phyloP scores from a whole-genome alignment of 2,888 invertebrate genomes.

The Timema cristinae region DNA sequence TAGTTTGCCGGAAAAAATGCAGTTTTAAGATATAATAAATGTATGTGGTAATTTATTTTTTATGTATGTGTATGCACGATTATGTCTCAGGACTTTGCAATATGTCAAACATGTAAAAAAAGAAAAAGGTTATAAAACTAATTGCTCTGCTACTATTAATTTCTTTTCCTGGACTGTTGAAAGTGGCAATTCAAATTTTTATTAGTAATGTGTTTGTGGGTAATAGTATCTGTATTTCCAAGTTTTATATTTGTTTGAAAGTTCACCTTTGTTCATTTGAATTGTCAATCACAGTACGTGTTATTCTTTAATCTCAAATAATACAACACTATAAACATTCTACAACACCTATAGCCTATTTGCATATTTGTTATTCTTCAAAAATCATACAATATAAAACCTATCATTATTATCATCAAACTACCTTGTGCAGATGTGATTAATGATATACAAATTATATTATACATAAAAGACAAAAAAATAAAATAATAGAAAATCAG shows the following conservation, averaged over 20 bases:
- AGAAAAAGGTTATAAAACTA: not conserved
- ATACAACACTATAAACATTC: not conserved
- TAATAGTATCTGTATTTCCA: not conserved
- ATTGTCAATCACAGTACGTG: not conserved
- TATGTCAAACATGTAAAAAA: conserved; percentile 7
- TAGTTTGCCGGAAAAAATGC: conserved; percentile 6
- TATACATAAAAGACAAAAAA: conserved; percentile 22
- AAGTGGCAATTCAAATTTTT: not conserved
- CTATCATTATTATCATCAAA: not conserved
- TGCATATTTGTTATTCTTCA: conserved; percentile 19
- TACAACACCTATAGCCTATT: not conserved
- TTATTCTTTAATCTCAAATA: not conserved
- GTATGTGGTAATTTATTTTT: conserved; percentile 24
- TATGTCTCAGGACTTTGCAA: conserved; percentile 21
- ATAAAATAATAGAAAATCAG: conserved; percentile 28
- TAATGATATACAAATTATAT: not conserved
- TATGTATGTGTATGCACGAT: conserved; percentile 1
- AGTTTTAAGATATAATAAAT: conserved; percentile 13
- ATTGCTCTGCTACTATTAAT: conserved; percentile 5
- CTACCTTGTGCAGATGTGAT: conserved; percentile 24
- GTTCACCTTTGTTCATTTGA: not conserved
- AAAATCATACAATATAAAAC: conserved; percentile 13
- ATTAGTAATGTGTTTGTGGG: not conserved
- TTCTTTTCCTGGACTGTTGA: not conserved
- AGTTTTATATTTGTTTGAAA: too few species aligned